Evolutionary conservation across 2,888 invertebrate species (phyloP).

Genomic region (Xestia ashworthii): DNA sequence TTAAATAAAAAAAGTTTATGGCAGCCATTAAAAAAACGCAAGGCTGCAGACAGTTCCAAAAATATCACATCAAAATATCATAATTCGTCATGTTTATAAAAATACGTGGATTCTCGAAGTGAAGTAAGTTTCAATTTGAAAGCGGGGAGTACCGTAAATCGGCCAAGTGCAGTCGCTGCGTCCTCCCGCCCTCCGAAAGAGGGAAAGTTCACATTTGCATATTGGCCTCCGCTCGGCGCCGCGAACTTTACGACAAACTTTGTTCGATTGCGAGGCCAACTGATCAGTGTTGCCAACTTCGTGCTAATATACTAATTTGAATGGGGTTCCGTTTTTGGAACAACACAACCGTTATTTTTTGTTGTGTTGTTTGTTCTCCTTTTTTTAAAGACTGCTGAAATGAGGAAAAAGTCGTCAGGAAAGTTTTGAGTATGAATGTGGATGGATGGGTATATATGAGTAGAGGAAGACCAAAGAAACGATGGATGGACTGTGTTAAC

Average conservation of each 20-base stretch:
- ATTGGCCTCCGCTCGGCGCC: constrained; percentile 73
- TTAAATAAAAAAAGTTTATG: neutral
- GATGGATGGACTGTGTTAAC: too few species aligned
- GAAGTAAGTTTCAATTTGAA: constrained; percentile 79
- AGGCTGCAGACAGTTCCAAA: constrained; percentile 3
- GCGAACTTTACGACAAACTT: constrained; percentile 74
- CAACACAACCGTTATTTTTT: constrained; percentile 38
- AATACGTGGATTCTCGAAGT: constrained; percentile 36
- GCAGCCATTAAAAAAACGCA: neutral
- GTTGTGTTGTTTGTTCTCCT: constrained; percentile 19
- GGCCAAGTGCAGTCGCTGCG: constrained; percentile 84
- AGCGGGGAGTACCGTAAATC: constrained; percentile 82
- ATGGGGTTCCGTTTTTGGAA: constrained; percentile 31
- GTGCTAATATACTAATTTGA: constrained; percentile 53
- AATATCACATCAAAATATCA: constrained; percentile 6
- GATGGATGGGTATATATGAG: too few species aligned
- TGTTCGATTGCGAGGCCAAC: constrained; percentile 56
- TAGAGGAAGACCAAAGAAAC: too few species aligned
- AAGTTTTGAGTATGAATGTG: too few species aligned
- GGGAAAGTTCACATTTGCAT: constrained; percentile 89
- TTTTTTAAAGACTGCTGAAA: neutral
- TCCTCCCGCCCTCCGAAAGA: constrained; percentile 73
- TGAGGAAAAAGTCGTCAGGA: too few species aligned
- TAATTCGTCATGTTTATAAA: constrained; percentile 48
- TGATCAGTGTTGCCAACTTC: constrained; percentile 59